Evolutionary conservation across 2,797 vertebrate species (phyloP).

Genomic region (Phyllotis vaccarum): DNA sequence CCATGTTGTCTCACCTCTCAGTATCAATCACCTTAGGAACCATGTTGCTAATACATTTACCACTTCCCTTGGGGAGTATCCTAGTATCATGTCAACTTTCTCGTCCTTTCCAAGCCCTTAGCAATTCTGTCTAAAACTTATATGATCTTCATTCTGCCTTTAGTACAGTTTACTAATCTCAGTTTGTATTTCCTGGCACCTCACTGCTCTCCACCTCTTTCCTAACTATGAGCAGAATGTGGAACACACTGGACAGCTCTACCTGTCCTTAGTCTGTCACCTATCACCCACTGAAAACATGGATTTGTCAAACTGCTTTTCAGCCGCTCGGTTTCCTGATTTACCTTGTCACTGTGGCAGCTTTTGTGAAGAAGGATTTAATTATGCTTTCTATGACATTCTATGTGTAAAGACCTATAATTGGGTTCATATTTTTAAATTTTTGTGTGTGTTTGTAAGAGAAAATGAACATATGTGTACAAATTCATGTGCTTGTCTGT

Average conservation of each 20-base stretch:
- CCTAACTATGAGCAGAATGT: neutral
- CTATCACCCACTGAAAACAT: neutral
- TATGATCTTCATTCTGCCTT: neutral
- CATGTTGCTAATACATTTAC: neutral
- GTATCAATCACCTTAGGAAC: too few relatives aligned
- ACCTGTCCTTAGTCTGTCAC: neutral
- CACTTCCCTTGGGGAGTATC: neutral
- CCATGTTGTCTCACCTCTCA: neutral
- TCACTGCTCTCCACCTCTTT: neutral
- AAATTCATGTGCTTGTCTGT: neutral
- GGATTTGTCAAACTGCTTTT: neutral
- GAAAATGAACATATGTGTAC: neutral
- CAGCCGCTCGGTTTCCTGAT: neutral
- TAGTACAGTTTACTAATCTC: neutral
- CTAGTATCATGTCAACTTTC: neutral
- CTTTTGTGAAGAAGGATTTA: neutral
- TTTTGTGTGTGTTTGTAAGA: neutral
- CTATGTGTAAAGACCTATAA: neutral
- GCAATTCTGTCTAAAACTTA: neutral
- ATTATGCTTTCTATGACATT: neutral
- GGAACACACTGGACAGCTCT: neutral
- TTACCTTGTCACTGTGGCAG: neutral
- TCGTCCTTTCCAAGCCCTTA: neutral
- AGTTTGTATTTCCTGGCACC: neutral
- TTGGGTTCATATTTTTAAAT: neutral